These are phyloP conservation scores for Orchestia grillus DNA, from an alignment of 1,140 invertebrate species.

Conservation along the genomic window DNA sequence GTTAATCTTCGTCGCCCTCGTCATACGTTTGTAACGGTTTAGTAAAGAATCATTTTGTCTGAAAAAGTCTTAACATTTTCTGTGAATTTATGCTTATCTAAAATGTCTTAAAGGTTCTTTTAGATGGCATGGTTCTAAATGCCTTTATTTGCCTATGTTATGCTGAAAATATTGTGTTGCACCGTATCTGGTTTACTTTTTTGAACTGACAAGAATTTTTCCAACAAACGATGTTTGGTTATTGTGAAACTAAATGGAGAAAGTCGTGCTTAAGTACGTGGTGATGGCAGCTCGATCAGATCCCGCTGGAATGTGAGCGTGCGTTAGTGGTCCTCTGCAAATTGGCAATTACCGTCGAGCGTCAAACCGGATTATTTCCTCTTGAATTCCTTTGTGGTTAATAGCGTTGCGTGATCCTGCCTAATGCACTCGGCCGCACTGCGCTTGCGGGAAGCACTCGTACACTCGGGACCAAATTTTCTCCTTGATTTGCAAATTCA, in stretches of 20 bases:
- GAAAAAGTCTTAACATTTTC: not conserved
- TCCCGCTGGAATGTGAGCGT: not conserved
- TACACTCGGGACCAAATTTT: not conserved
- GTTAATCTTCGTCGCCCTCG: too few relatives aligned
- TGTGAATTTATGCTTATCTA: not conserved
- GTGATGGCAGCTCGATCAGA: not conserved
- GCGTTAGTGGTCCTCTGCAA: not conserved
- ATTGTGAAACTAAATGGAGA: not conserved
- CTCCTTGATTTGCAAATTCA: not conserved
- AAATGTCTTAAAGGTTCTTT: not conserved
- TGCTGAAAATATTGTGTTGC: not conserved
- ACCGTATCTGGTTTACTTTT: not conserved
- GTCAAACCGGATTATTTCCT: not conserved
- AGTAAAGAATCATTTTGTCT: not conserved
- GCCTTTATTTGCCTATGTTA: not conserved
- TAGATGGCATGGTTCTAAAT: not conserved
- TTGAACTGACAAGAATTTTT: not conserved
- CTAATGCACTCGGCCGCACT: not conserved
- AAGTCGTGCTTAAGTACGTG: not conserved
- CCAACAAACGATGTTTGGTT: not conserved
- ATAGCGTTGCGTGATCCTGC: not conserved
- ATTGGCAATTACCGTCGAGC: not conserved
- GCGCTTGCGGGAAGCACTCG: not conserved
- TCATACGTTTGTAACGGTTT: too few relatives aligned
- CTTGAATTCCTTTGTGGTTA: not conserved